A percentile compares a stretch with the other conserved stretches of the same genome.
Evolutionary conservation across 2,888 invertebrate species (phyloP).

Genomic region (Beris morrisii): DNA sequence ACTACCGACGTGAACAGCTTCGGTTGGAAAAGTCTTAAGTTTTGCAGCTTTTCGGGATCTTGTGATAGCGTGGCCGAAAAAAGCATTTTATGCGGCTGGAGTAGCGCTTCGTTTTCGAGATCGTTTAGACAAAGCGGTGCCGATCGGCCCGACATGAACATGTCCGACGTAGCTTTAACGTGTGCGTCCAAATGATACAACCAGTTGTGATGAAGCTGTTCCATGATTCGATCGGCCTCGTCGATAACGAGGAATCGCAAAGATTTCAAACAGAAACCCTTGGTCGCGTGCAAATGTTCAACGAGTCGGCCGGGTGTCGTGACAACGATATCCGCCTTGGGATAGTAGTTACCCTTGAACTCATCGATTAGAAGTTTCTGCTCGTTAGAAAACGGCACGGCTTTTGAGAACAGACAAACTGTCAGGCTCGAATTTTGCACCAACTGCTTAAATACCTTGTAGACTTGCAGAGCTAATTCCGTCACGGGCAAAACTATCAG

Average conservation of each 20-base stretch:
- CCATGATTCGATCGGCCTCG: constrained; percentile 95
- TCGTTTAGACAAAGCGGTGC: constrained; percentile 50
- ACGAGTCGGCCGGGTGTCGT: constrained; percentile 92
- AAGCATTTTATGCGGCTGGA: constrained; percentile 81
- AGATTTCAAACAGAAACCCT: constrained; percentile 72
- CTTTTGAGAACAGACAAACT: constrained; percentile 71
- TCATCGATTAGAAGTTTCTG: constrained; percentile 65
- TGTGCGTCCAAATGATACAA: constrained; percentile 76
- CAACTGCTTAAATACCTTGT: constrained; percentile 76
- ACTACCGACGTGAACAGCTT: constrained; percentile 80
- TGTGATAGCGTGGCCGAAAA: constrained; percentile 98
- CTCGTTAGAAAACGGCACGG: constrained; percentile 67
- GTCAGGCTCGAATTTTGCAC: constrained; percentile 68
- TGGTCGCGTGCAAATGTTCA: constrained; percentile 84
- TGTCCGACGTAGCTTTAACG: constrained; percentile 59
- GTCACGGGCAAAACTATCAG: constrained; percentile 91
- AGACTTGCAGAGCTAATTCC: constrained; percentile 88
- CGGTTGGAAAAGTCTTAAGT: constrained; percentile 87
- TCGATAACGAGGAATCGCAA: constrained; percentile 87
- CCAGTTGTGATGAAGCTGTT: constrained; percentile 91
- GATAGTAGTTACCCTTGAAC: constrained; percentile 53
- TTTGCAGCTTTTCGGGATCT: constrained; percentile 92
- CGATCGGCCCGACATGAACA: constrained; percentile 58
- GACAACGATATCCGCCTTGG: constrained; percentile 77
- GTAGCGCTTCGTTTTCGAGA: constrained; percentile 43